These are phyloP conservation scores for Microcebus jonahi DNA, from an alignment of 2,113 vertebrate genomes.

Conservation along the genomic window DNA sequence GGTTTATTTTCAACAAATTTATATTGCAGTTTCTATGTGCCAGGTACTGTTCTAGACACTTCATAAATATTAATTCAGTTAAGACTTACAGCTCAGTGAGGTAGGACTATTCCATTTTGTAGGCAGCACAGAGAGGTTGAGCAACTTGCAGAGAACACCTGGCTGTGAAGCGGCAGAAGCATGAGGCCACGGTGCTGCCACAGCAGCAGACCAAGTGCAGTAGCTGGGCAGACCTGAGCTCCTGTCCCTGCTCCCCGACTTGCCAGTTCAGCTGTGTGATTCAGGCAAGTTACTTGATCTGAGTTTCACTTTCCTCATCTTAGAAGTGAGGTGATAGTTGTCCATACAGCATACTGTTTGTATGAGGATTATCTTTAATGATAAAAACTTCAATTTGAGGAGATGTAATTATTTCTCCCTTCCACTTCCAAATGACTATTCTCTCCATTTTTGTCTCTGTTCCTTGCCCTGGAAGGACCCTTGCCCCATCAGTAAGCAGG, in stretches of 20 bases:
- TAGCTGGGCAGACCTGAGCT: background rate
- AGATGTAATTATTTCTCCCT: background rate
- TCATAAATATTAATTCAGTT: background rate
- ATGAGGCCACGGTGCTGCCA: background rate
- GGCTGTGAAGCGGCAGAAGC: background rate
- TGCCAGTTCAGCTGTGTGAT: too few species aligned
- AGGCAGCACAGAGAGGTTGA: background rate
- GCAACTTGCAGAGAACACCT: background rate
- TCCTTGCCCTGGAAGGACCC: background rate
- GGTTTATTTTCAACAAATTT: background rate
- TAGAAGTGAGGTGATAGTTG: background rate
- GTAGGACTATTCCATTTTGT: background rate
- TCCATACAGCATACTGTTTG: background rate
- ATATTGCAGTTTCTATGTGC: background rate
- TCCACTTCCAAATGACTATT: background rate
- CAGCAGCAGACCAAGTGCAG: background rate
- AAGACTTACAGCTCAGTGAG: background rate
- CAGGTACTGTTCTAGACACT: background rate
- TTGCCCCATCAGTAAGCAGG: background rate
- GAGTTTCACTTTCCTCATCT: background rate
- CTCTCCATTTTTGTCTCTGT: background rate
- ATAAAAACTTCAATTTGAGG: background rate
- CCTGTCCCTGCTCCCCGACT: background rate
- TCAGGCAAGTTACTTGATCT: background rate
- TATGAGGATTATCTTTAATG: background rate